phyloP scores from a whole-genome alignment of 2,797 vertebrate species.

The Heliangelus exortis region DNA sequence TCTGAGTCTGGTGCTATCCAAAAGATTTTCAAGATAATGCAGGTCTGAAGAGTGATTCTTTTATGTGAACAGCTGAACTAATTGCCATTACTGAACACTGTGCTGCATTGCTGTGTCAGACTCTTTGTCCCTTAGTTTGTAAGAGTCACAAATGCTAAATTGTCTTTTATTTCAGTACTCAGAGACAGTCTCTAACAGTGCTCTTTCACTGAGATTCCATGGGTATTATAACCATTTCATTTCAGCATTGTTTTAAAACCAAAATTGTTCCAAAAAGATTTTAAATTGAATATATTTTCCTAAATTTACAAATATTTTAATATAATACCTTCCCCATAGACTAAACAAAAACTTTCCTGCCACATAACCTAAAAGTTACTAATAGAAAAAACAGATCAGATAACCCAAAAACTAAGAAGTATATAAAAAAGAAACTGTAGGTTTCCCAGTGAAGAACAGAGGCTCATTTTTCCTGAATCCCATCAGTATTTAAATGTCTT shows the following conservation, averaged over 20 bases:
- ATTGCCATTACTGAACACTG: background rate
- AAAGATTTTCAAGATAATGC: background rate
- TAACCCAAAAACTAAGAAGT: background rate
- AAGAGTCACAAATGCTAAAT: background rate
- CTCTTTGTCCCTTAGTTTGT: background rate
- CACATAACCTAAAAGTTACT: background rate
- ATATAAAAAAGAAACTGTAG: background rate
- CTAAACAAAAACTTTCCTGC: background rate
- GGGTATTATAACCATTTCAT: background rate
- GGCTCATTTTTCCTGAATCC: background rate
- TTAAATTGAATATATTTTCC: background rate
- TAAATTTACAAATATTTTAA: background rate
- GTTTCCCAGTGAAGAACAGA: background rate
- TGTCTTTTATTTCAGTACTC: background rate
- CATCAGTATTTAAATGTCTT: background rate
- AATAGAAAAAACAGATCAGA: background rate
- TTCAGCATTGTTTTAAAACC: background rate
- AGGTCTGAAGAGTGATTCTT: background rate
- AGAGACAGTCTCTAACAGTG: background rate
- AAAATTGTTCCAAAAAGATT: background rate
- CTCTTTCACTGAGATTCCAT: background rate
- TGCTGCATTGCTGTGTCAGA: background rate
- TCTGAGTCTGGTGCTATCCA: background rate
- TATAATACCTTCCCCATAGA: background rate
- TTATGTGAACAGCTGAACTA: background rate